phyloP scores from a whole-genome alignment of 1,140 invertebrate genomes.

The Piezodorus guildinii region DNA sequence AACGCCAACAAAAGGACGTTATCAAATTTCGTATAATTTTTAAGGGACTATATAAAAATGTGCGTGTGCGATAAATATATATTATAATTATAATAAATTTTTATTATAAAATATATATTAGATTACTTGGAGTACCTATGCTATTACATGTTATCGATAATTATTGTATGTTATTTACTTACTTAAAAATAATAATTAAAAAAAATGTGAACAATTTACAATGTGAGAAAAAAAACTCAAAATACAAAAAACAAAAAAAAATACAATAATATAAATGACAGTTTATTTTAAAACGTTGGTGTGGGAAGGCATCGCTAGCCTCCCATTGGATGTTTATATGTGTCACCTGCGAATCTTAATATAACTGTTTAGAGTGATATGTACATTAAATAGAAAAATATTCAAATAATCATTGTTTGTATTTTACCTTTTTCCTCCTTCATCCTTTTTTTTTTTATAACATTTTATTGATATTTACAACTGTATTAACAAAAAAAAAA shows the following conservation, averaged over 20 bases:
- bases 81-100: slow-evolving; percentile 17
- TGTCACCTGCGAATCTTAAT: slow-evolving; percentile 23
- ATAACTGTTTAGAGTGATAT: slow-evolving; percentile 18
- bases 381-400: slow-evolving; percentile 22
- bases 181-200: slow-evolving; percentile 1
- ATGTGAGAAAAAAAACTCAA: neutral
- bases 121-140: slow-evolving; percentile 21
- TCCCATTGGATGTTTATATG: slow-evolving; percentile 23
- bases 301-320: slow-evolving; percentile 20
- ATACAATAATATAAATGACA: slow-evolving; percentile 16
- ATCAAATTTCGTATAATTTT: slow-evolving; percentile 5
- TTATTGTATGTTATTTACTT: slow-evolving; percentile 24
- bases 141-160: slow-evolving; percentile 24
- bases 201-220: neutral
- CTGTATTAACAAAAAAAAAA: no score
- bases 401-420: neutral
- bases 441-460: neutral
- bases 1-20: neutral
- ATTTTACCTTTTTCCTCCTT: neutral
- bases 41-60: slow-evolving; percentile 18
- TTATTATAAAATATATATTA: slow-evolving; percentile 19
- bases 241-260: neutral
- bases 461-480: no score
- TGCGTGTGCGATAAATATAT: slow-evolving; percentile 9
- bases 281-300: slow-evolving; percentile 20